Percentiles rank a stretch among this genome's conserved stretches.
Conservation (phyloP, 2,888 invertebrate species). For the Thymelicus sylvestris region DNA sequence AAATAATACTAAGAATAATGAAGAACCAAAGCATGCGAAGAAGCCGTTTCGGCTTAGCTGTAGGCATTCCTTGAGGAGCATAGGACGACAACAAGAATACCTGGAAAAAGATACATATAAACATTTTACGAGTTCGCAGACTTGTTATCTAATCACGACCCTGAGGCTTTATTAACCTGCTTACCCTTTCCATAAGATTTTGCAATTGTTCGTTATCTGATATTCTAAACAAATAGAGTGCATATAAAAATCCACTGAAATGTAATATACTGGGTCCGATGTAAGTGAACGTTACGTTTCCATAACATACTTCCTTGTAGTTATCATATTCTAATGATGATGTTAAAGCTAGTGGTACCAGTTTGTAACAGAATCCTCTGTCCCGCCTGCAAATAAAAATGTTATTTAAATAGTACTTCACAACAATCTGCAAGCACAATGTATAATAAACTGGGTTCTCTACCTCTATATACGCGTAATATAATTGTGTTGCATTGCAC, state of each 20-base stretch:
- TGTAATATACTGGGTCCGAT: slow-evolving; percentile 90
- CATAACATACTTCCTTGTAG: slow-evolving; percentile 87
- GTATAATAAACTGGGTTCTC: not conserved
- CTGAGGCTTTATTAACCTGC: slow-evolving; percentile 41
- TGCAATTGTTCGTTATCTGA: slow-evolving; percentile 93
- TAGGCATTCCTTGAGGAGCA: slow-evolving; percentile 86
- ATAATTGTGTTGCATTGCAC: too few relatives aligned
- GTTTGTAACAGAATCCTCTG: slow-evolving; percentile 88
- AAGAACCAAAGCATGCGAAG: slow-evolving; percentile 90
- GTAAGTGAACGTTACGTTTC: slow-evolving; percentile 89
- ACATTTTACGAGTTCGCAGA: not conserved
- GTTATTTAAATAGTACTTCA: not conserved
- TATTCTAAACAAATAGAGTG: slow-evolving; percentile 89
- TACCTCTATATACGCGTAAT: not conserved
- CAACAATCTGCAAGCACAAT: not conserved
- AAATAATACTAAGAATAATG: slow-evolving; percentile 87
- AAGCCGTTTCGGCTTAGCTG: slow-evolving; percentile 87
- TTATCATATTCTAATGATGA: slow-evolving; percentile 74
- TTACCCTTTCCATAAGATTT: slow-evolving; percentile 92
- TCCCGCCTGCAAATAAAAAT: slow-evolving; percentile 84
- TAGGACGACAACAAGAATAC: slow-evolving; percentile 90
- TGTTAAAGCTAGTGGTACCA: slow-evolving; percentile 71
- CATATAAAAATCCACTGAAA: slow-evolving; percentile 89
- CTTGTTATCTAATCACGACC: too few relatives aligned
- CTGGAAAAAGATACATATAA: slow-evolving; percentile 62